Evolutionary conservation across 2,888 invertebrate species (phyloP), one percentile per base, ranked within the genome.

Genomic region (Hyppa rectilinea): DNA sequence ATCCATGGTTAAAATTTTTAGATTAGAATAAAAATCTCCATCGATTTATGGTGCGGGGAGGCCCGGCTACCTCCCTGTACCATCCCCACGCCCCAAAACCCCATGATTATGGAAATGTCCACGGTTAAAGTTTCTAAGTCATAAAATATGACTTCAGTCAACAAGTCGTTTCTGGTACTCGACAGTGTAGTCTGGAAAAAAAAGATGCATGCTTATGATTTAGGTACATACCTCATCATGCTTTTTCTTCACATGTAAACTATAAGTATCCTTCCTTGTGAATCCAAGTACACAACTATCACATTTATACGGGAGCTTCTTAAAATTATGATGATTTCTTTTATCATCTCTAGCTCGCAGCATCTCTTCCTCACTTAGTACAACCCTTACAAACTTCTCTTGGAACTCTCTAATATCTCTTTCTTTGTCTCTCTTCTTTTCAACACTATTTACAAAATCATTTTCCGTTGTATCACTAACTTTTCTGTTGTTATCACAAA

Each of bases 271-370:
- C 5, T 88, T 85, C 23, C 82, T 87, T 0, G 85, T 90, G 60
- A 93, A 94, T 0, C 93, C 93, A 0, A 92, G 85, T 0, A 93
- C 92, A 83, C 93, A 94, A 0, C 71, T 81, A n/a, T 91, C 90
- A 87, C 93, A 94, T 69, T 94, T 93, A 47, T 70, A 93, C 0
- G 91, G 92, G 34, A 93, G 85, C 78, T 92, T 93, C 83, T 91
- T 93, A 47, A 87, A 93, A 82, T 93, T 93, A 0, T 91, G 89
- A n/a, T 91, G 91, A 50, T 79, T 90, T 59, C 88, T 86, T 72
- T 93, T 93, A 38, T 88, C 85, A 63, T 93, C 90, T 84, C 93
- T 90, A 3, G 75, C 84, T 49, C 64, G 88, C 0, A 85, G 5
- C 88, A 94, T 87, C 52, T 93, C 91, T 64, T 92, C 90, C 74